Evolutionary conservation across 2,888 invertebrate species (phyloP).

Genomic region (Diarsia mendica): DNA sequence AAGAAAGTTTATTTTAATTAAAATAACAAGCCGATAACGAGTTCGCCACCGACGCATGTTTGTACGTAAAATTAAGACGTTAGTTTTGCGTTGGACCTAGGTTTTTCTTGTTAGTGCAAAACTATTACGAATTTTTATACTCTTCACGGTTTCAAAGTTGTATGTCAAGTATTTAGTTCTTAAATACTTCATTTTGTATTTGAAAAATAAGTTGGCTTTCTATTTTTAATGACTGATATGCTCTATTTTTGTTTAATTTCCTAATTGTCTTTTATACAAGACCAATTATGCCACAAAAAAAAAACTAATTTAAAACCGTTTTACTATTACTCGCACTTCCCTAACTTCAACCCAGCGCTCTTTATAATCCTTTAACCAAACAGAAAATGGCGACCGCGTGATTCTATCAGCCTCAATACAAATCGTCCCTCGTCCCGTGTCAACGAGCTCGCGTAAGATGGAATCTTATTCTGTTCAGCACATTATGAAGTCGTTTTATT

Average conservation of each 20-base stretch:
- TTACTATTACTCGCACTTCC: not conserved
- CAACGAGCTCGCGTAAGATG: conserved; percentile 41
- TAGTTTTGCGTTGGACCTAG: conserved; percentile 29
- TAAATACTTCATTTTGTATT: not conserved
- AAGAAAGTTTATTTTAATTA: conserved; percentile 61
- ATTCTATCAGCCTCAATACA: conserved; percentile 41
- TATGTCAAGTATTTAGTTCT: not conserved
- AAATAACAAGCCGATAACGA: conserved; percentile 62
- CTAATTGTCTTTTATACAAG: not conserved
- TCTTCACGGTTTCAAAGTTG: not conserved
- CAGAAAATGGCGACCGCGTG: conserved; percentile 25
- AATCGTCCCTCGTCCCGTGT: conserved; percentile 36
- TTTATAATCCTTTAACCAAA: conserved; percentile 28
- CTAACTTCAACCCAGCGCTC: not conserved
- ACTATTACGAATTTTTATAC: conserved; percentile 17
- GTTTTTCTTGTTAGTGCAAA: conserved; percentile 33
- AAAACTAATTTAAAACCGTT: not conserved
- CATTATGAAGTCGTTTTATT: conserved; percentile 44
- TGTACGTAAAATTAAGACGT: conserved; percentile 49
- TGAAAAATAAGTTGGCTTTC: not conserved
- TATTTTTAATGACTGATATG: not conserved
- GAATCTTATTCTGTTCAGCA: conserved; percentile 51
- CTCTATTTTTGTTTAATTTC: not conserved
- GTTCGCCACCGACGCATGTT: conserved; percentile 24
- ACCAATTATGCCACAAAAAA: not conserved